phyloP scores from a whole-genome alignment of 1,140 invertebrate species.

The Papilio polyxenes region DNA sequence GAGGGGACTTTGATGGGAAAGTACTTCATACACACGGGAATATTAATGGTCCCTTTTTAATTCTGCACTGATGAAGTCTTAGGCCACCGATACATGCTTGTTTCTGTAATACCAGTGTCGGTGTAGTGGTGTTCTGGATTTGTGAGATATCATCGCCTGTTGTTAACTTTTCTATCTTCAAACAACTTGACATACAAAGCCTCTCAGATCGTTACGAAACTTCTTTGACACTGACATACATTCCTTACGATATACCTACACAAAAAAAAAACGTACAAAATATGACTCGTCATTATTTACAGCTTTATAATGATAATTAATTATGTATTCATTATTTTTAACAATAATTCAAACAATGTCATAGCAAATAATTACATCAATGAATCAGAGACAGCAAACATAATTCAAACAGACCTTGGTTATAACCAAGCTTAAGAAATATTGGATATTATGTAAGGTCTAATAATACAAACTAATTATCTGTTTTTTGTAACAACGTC shows the following conservation, averaged over 20 bases:
- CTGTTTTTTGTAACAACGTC: not conserved
- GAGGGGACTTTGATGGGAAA: too few relatives aligned
- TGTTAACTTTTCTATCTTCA: conserved; percentile 45
- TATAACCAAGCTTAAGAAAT: conserved; percentile 22
- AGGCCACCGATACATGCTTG: too few relatives aligned
- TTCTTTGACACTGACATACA: conserved; percentile 67
- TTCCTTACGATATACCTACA: not conserved
- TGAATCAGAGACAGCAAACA: not conserved
- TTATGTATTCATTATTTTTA: too few relatives aligned
- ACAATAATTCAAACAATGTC: too few relatives aligned
- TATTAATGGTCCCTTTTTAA: too few relatives aligned
- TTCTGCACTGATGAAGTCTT: too few relatives aligned
- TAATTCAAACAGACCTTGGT: not conserved
- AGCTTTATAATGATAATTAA: not conserved
- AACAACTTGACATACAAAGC: conserved; percentile 59
- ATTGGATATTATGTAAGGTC: conserved; percentile 34
- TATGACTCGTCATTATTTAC: not conserved
- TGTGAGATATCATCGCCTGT: not conserved
- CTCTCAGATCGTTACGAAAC: conserved; percentile 52
- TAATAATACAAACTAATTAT: not conserved
- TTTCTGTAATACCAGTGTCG: too few relatives aligned
- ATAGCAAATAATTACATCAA: not conserved
- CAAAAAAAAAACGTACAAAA: not conserved
- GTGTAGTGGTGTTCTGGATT: too few relatives aligned
- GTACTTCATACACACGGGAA: too few relatives aligned